Percentiles rank a stretch among this genome's conserved stretches.
Conservation (phyloP, 1,140 invertebrate species). For the Melanaphis sacchari region DNA sequence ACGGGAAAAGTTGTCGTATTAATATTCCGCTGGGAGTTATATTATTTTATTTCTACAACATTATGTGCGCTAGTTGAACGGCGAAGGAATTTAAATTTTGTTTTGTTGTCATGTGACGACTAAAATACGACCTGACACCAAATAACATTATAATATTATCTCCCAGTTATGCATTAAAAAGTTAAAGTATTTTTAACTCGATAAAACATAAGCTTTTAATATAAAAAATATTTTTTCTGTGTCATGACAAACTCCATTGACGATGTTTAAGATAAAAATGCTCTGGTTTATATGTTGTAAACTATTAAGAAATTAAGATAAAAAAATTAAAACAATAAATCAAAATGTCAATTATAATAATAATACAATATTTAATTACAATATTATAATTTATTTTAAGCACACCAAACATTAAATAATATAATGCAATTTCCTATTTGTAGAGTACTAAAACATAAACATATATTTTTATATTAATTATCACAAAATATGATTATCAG, state of each 20-base stretch:
- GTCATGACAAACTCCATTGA: neutral
- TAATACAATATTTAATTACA: neutral
- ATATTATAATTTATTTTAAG: neutral
- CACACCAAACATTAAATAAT: neutral
- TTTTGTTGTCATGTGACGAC: neutral
- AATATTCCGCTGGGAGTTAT: neutral
- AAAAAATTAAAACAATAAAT: too few relatives aligned
- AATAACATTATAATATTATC: neutral
- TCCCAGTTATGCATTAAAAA: neutral
- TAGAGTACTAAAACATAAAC: too few relatives aligned
- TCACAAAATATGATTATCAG: too few relatives aligned
- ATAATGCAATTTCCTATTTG: too few relatives aligned
- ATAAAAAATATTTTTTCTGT: neutral
- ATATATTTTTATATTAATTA: too few relatives aligned
- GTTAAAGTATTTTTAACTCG: neutral
- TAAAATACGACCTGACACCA: neutral
- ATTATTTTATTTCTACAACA: neutral
- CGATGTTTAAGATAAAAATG: neutral
- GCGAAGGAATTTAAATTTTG: neutral
- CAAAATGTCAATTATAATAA: neutral
- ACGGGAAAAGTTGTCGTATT: neutral
- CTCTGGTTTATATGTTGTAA: neutral
- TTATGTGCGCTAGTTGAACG: neutral
- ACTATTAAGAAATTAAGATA: neutral
- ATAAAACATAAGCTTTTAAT: conserved; percentile 7